These are phyloP conservation scores for Synergus laeviventris DNA, from an alignment of 2,888 invertebrate genomes.

Conservation along the genomic window DNA sequence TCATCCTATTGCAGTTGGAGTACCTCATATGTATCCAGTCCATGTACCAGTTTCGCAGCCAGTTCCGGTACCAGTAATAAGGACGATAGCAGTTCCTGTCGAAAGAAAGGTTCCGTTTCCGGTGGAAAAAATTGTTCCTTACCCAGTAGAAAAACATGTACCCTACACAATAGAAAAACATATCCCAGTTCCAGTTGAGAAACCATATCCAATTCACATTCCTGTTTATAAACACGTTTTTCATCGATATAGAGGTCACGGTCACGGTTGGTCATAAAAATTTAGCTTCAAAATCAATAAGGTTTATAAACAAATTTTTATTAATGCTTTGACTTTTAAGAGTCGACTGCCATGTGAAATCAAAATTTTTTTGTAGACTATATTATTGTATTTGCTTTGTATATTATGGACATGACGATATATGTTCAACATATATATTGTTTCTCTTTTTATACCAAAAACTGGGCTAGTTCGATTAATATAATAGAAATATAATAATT, in stretches of 20 bases:
- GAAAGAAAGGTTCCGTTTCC: conserved; percentile 85
- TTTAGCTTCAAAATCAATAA: background rate
- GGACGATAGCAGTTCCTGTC: conserved; percentile 82
- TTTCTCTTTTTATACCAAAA: background rate
- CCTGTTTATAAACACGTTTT: conserved; percentile 84
- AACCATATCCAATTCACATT: conserved; percentile 83
- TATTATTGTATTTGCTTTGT: background rate
- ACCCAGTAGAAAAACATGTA: conserved; percentile 82
- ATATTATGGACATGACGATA: too few relatives aligned
- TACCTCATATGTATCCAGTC: conserved; percentile 83
- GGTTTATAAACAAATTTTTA: background rate
- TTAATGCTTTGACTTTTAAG: background rate
- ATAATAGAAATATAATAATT: background rate
- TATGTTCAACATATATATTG: background rate
- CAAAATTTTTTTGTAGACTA: background rate
- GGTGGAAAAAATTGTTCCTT: conserved; percentile 82
- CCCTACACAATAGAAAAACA: conserved; percentile 84
- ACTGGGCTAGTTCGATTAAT: background rate
- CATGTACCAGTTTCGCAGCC: conserved; percentile 84
- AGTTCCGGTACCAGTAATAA: conserved; percentile 82
- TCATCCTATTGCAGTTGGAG: conserved; percentile 79
- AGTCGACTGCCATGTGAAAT: background rate
- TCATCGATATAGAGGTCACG: conserved; percentile 79
- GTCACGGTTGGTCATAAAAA: conserved; percentile 22
- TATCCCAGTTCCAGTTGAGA: conserved; percentile 81